Percentiles rank a stretch among this genome's conserved stretches.
Conservation (phyloP, 2,888 invertebrate species). For the Andrena flavipes region DNA sequence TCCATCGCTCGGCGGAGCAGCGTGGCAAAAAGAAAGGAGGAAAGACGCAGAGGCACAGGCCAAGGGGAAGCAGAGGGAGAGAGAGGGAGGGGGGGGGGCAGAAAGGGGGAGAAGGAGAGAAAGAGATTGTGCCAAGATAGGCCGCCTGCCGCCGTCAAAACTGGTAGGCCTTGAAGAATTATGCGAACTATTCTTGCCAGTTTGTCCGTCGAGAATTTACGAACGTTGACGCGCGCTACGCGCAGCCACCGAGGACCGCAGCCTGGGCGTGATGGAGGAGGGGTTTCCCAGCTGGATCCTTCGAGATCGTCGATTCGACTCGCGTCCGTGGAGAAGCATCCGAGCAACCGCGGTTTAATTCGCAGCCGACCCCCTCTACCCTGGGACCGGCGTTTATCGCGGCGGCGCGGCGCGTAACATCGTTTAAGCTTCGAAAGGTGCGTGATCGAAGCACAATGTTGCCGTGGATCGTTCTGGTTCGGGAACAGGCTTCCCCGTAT, state of each 20-base stretch:
- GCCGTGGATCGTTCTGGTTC: background rate
- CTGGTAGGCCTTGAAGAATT: conserved; percentile 85
- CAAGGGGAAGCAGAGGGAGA: conserved; percentile 49
- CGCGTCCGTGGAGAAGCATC: background rate
- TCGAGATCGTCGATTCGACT: conserved; percentile 54
- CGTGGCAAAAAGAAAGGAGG: conserved; percentile 49
- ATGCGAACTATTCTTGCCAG: conserved; percentile 84
- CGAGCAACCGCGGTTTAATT: conserved; percentile 27
- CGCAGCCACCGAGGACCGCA: conserved; percentile 56
- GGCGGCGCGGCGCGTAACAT: background rate
- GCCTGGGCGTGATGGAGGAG: conserved; percentile 67
- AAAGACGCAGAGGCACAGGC: conserved; percentile 61
- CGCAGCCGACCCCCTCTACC: background rate
- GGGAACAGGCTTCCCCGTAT: conserved; percentile 9
- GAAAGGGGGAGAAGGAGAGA: conserved; percentile 66
- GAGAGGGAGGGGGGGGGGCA: conserved; percentile 33
- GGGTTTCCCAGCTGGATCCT: conserved; percentile 56
- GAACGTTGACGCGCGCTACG: conserved; percentile 71
- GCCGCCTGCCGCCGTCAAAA: conserved; percentile 81
- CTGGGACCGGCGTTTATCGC: conserved; percentile 7
- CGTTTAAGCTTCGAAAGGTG: conserved; percentile 14
- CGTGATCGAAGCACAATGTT: conserved; percentile 29
- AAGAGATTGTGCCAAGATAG: conserved; percentile 84
- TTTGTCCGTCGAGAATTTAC: conserved; percentile 81
- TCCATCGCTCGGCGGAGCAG: conserved; percentile 52